Percentiles rank a stretch among this genome's conserved stretches.
Conservation (phyloP, 2,113 vertebrate species). For the Tenebrosternarchus preto region DNA sequence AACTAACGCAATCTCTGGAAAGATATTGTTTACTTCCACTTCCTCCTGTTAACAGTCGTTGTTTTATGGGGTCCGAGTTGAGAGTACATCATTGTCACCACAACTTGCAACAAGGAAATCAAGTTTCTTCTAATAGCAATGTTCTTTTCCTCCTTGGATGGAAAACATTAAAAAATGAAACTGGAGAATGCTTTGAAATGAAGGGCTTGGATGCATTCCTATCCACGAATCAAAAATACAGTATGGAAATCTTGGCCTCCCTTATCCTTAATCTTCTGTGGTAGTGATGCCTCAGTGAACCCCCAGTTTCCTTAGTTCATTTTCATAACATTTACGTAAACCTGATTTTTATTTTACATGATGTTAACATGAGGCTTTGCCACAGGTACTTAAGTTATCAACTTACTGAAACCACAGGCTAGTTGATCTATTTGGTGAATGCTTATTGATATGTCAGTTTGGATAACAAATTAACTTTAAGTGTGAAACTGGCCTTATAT, state of each 20-base stretch:
- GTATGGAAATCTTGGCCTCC: background rate
- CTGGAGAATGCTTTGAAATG: background rate
- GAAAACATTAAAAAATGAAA: background rate
- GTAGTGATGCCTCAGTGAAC: background rate
- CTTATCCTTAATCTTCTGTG: conserved; percentile 1
- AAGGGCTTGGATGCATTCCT: background rate
- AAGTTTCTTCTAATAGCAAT: background rate
- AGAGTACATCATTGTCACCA: background rate
- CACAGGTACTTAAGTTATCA: background rate
- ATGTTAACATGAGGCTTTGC: background rate
- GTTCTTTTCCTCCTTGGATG: background rate
- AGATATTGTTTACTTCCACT: conserved; percentile 41
- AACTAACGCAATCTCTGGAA: background rate
- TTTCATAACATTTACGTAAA: background rate
- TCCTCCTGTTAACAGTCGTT: conserved; percentile 6
- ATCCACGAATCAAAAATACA: background rate
- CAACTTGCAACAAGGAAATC: background rate
- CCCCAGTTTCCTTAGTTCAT: background rate
- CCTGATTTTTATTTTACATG: background rate
- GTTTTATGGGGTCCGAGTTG: conserved; percentile 1
- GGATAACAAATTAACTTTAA: background rate
- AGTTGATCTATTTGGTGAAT: too few relatives aligned
- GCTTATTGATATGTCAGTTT: too few relatives aligned
- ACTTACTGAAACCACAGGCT: too few relatives aligned
- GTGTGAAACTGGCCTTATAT: background rate